Percentiles rank a stretch among this genome's conserved stretches.
Evolutionary conservation across 1,140 invertebrate species (phyloP).

Genomic region (Drosophila fuyamai): DNA sequence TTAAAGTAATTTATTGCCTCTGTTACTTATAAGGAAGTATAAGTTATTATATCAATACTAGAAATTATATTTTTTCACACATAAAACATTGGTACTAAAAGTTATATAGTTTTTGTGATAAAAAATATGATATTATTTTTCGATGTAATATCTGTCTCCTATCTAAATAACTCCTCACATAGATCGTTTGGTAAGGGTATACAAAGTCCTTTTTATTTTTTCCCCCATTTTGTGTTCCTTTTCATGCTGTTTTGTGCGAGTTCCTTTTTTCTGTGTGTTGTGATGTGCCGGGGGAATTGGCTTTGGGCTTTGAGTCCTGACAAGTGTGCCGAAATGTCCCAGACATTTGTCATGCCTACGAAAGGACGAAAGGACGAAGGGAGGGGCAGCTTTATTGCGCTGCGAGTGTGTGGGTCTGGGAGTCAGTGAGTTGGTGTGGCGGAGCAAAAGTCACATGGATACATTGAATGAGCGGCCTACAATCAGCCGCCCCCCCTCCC

Average conservation of each 20-base stretch:
- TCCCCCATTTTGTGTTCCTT: conserved; percentile 10
- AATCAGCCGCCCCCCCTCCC: conserved; percentile 4
- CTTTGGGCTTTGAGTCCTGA: conserved; percentile 54
- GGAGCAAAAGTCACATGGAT: conserved; percentile 40
- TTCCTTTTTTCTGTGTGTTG: conserved; percentile 18
- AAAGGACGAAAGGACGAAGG: background rate
- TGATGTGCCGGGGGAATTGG: conserved; percentile 48
- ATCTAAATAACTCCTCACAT: too few relatives aligned
- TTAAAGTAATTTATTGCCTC: too few relatives aligned
- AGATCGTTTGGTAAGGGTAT: background rate
- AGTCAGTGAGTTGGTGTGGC: background rate
- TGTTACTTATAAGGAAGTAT: too few relatives aligned
- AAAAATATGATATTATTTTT: too few relatives aligned
- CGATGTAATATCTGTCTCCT: too few relatives aligned
- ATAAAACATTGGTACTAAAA: too few relatives aligned
- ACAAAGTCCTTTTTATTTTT: background rate
- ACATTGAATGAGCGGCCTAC: conserved; percentile 35
- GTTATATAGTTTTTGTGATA: too few relatives aligned
- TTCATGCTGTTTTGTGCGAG: conserved; percentile 7
- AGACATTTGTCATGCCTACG: conserved; percentile 65
- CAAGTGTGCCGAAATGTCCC: conserved; percentile 57
- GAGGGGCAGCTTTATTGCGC: conserved; percentile 20
- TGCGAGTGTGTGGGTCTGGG: background rate
- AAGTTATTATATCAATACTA: too few relatives aligned
- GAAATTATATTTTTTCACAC: too few relatives aligned